Evolutionary conservation across 2,888 invertebrate genomes (phyloP).

Genomic region (Heliconius cydno): DNA sequence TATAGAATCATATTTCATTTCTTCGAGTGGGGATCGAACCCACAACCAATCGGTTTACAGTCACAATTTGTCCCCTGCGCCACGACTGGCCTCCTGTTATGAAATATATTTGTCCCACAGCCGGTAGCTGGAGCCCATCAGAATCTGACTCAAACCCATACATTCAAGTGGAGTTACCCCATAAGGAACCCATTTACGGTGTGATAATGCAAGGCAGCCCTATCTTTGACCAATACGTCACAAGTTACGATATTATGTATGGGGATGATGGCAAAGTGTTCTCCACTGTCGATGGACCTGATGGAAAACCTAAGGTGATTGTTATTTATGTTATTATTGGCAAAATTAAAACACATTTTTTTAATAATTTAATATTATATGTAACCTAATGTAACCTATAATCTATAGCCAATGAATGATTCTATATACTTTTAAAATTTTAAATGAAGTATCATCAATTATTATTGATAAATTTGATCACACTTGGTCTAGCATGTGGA

Average conservation of each 20-base stretch:
- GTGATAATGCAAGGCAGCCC: constrained; percentile 88
- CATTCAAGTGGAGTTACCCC: constrained; percentile 86
- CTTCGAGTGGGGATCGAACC: too few relatives aligned
- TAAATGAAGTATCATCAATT: too few relatives aligned
- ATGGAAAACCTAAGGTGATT: constrained; percentile 80
- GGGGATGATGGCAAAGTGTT: constrained; percentile 86
- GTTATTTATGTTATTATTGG: neutral
- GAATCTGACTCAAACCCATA: constrained; percentile 85
- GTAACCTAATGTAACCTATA: too few relatives aligned
- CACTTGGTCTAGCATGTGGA: too few relatives aligned
- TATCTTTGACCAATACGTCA: constrained; percentile 88
- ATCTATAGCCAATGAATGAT: too few relatives aligned
- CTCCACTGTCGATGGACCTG: constrained; percentile 82
- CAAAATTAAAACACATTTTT: neutral
- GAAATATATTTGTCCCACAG: constrained; percentile 51
- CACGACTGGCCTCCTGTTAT: too few relatives aligned
- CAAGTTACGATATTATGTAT: constrained; percentile 88
- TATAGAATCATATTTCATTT: too few relatives aligned
- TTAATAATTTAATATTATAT: too few relatives aligned
- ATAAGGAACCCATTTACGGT: constrained; percentile 88
- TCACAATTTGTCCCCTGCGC: too few relatives aligned
- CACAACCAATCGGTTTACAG: too few relatives aligned
- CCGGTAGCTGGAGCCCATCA: constrained; percentile 88
- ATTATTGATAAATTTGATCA: too few relatives aligned
- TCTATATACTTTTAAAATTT: too few relatives aligned